Evolutionary conservation across 2,888 invertebrate genomes (phyloP).

Genomic region (Drosophila ezoana): DNA sequence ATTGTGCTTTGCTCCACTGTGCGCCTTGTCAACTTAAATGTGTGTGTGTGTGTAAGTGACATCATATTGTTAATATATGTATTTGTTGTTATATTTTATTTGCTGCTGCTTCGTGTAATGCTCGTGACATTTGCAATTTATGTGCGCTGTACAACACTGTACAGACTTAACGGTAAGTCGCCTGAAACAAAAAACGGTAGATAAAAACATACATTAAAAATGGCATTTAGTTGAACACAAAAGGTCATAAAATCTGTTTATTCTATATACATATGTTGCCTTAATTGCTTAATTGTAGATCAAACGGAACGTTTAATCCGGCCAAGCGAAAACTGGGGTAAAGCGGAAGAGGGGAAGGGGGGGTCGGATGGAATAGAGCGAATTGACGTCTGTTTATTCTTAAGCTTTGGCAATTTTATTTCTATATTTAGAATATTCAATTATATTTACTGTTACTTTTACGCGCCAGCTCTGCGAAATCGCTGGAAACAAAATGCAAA

Average conservation of each 20-base stretch:
- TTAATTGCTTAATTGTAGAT: constrained; percentile 75
- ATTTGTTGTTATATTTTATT: constrained; percentile 24
- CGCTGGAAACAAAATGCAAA: constrained; percentile 18
- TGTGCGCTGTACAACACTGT: constrained; percentile 46
- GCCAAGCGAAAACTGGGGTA: constrained; percentile 1
- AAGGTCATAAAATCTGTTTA: constrained; percentile 49
- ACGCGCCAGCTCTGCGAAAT: constrained; percentile 15
- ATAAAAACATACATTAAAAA: constrained; percentile 22
- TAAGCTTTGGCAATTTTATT: constrained; percentile 7
- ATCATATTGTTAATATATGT: constrained; percentile 53
- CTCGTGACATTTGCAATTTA: constrained; percentile 30
- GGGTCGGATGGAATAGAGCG: not conserved
- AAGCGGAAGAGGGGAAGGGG: not conserved
- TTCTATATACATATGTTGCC: constrained; percentile 10
- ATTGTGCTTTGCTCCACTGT: constrained; percentile 61
- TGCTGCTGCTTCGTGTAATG: constrained; percentile 17
- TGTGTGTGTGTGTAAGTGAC: constrained; percentile 59
- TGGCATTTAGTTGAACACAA: constrained; percentile 14
- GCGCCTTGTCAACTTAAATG: constrained; percentile 43
- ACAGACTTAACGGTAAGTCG: constrained; percentile 30
- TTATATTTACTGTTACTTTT: constrained; percentile 62
- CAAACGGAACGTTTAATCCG: constrained; percentile 53
- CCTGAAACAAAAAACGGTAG: constrained; percentile 35
- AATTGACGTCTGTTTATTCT: constrained; percentile 25
- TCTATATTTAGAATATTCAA: constrained; percentile 58